Base-by-base conservation (phyloP, 2,888 invertebrate genomes). In the Drosophila rubida region DNA sequence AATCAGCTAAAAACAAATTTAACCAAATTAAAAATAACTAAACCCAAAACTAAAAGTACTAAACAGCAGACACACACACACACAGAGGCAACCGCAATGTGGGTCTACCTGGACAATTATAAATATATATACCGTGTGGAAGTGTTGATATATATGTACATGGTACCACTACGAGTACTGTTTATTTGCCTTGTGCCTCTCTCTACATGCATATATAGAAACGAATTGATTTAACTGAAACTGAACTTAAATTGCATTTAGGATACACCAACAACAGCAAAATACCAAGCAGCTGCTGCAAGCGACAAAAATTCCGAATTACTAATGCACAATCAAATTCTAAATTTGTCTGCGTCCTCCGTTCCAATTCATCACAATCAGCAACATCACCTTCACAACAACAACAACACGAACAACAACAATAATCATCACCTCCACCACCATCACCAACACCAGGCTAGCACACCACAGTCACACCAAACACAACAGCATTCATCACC, bases 291-390 rank as follows among this genome's bases (percentile, higher is more conserved):
- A 76, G 82, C 80, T 73, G 71, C 80, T 73, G 73, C 80, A 53
- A 81, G 78, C 70, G 88, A 84, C 76, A 90, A 88, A 81, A 88
- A 80, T 78, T 71, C 73, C 55, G 81, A 89, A 32, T 67, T 89
- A 72, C 79, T 90, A 77, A 88, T 91, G 75, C 85, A 91, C 68
- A 90, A 85, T 77, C 90, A 88, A 83, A 87, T 81, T 78, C 89
- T 88, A 82, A 89, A 89, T 74, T 78, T 81, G 75, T 88, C 87
- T 73, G 82, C 85, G 65, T 80, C 83, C 78, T 78, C 80, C 68
- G 75, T 73, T 83, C 84, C 63, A 46, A 13, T 60, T 41, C 89
- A 84, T 61, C 90, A 82, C 55, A 79, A 79, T 65, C 70, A 69
- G 51, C 75, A 75, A 62, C 50, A 53, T 23, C 39, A 67, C 39